These are phyloP conservation scores for Xenopus petersii DNA, from an alignment of 2,797 vertebrate species.

Conservation along the genomic window DNA sequence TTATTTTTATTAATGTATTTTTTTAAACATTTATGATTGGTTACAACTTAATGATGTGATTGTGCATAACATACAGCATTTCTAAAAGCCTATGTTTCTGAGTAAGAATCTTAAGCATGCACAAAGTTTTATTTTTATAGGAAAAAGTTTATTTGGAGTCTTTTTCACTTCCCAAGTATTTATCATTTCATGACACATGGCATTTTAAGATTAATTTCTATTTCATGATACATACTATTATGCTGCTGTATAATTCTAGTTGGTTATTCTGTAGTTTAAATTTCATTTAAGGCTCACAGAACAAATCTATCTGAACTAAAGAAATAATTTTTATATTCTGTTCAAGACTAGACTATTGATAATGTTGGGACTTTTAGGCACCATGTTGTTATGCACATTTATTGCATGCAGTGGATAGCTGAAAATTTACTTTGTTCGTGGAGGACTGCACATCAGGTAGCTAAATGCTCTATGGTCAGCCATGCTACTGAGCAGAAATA, in stretches of 20 bases:
- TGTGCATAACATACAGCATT: too few relatives aligned
- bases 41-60: too few relatives aligned
- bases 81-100: too few relatives aligned
- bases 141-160: not conserved
- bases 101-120: too few relatives aligned
- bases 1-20: too few relatives aligned
- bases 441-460: constrained; percentile 21
- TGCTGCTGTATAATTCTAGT: constrained; percentile 32
- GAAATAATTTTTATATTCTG: constrained; percentile 38
- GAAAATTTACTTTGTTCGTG: constrained; percentile 20
- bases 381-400: constrained; percentile 30
- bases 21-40: too few relatives aligned
- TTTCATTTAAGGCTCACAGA: constrained; percentile 40
- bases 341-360: constrained; percentile 37
- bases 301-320: constrained; percentile 32
- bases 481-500: constrained; percentile 21
- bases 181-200: constrained; percentile 26
- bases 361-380: constrained; percentile 23
- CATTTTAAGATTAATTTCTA: constrained; percentile 19
- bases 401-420: constrained; percentile 20
- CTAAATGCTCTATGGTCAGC: constrained; percentile 17
- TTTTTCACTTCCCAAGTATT: constrained; percentile 22
- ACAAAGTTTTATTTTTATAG: not conserved
- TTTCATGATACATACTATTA: constrained; percentile 33
- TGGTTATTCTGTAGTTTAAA: constrained; percentile 17